Evolutionary conservation across 2,888 invertebrate genomes (phyloP).

Genomic region (Eueremaeus valkanovi): DNA sequence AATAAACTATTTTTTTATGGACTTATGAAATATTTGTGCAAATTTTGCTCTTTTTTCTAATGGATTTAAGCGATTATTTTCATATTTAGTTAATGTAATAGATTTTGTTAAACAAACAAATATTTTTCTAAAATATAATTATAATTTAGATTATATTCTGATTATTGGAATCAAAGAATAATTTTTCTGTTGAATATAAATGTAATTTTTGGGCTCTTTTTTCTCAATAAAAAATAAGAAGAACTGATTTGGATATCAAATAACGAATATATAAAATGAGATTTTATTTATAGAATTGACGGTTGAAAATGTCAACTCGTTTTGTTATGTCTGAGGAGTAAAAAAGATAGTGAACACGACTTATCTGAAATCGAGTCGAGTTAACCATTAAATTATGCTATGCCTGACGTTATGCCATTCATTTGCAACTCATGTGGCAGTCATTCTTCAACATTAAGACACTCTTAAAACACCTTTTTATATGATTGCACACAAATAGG

Average conservation of each 20-base stretch:
- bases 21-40: background rate
- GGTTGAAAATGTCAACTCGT: constrained; percentile 8
- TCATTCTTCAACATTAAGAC: too few species aligned
- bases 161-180: too few species aligned
- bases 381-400: background rate
- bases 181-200: background rate
- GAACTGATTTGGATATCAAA: background rate
- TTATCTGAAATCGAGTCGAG: background rate
- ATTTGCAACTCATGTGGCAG: too few species aligned
- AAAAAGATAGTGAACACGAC: background rate
- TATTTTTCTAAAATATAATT: too few species aligned
- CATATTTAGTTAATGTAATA: too few species aligned
- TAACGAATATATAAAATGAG: background rate
- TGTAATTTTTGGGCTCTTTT: background rate
- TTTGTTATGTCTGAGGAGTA: background rate
- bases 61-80: too few species aligned
- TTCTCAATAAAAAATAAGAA: background rate
- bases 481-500: background rate
- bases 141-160: too few species aligned
- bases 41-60: background rate
- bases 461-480: too few species aligned
- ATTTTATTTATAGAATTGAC: constrained; percentile 8
- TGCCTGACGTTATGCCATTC: too few species aligned
- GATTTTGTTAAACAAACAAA: too few species aligned
- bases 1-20: background rate